Base-by-base conservation (phyloP, 2,888 invertebrate species). In the Agonopterix alstromeriana region DNA sequence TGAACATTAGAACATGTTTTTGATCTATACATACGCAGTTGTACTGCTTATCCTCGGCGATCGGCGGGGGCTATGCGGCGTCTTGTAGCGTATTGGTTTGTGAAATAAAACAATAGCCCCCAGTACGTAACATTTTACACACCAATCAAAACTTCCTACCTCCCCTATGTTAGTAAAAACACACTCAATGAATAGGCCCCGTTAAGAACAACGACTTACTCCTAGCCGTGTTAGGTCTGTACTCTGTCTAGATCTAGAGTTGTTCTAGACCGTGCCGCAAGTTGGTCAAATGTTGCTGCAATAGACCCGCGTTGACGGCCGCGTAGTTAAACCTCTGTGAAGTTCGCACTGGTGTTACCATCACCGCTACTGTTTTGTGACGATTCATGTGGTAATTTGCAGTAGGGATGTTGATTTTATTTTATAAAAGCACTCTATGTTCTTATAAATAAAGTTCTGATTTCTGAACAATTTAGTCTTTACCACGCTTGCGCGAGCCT, bases 311-410 rank as follows among this genome's bases (percentile, higher is more conserved):
- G 82, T 71, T 87, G 74, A 86, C 86, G 61, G 87, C 75, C 73
- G 88, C 88, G 85, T 89, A 89, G 87, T 87, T 88, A 88, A 89
- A 88, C 81, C 86, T 86, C 89, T 89, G 89, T 68, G 83, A 82
- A 78, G 80, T 72, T 77, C 68, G 75, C 70, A 59, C 27, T 41
- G 46, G 73, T 71, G 75, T 84, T 83, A 87, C 87, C 87, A 79
- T 82, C 87, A 87, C 87, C 87, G 67, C 68, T 74, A 71, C 67
- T 53, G 43, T 47, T 50, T 50, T 54, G 27, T 27, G 27, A 27
- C 5, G 27, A 27, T 27, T 27, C 27, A 7, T 27, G 27, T 27
- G 27, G 27, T 27, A 27, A 27, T 50, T 53, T 49, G 38, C n/a
- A 4, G n/a, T n/a, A n/a, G 3, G 10, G 38, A 38, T 10, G 5